Base-by-base conservation (phyloP, 1,140 invertebrate species). In the Hesperophylax magnus region DNA sequence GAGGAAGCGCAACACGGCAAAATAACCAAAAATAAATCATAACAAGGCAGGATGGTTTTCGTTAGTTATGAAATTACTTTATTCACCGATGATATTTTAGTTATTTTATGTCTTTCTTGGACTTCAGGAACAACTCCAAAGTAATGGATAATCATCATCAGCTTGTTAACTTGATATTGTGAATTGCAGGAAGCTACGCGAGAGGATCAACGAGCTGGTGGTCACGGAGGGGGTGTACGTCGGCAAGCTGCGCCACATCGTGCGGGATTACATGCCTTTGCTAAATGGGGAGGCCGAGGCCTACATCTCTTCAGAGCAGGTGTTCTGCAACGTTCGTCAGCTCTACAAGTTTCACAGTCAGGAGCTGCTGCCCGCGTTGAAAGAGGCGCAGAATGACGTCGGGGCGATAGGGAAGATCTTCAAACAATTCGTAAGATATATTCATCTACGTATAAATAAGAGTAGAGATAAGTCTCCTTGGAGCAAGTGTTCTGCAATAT, bases 161-260 rank as follows among this genome's bases (percentile, higher is more conserved):
- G 7, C 39, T 8, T 47, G 56, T 7, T 65, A 65, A 65, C 27
- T 31, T 27, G 22, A 84, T 82, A 86, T 86, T 31, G 87, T 76
- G 58, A n/a, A 56, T 81, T 81, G 27, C 87, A 90, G 89, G 85
- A 86, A 87, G 71, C 74, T 90, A 82, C 88, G 86, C 39, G 89
- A 90, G 84, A 85, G 88, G 54, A 87, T 90, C 58, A 88, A 89
- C 81, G 89, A 90, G 81, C 83, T 90, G 74, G 81, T 90, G 24
- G 87, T 90, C 80, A 89, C 89, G 20, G 89, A 90, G 84, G 87
- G 86, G n/a, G 86, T 89, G 24, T 90, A 90, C 75, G 88, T 88
- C 71, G 88, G 88, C 65, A 85, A 87, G 27, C 82, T 90, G 78
- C 85, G 86, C 83, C 88, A 89, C 80, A 87, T 90, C 53, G 87